A percentile compares a stretch with the other conserved stretches of the same genome.
phyloP scores from a whole-genome alignment of 2,888 invertebrate genomes.

The Conistra vaccinii region DNA sequence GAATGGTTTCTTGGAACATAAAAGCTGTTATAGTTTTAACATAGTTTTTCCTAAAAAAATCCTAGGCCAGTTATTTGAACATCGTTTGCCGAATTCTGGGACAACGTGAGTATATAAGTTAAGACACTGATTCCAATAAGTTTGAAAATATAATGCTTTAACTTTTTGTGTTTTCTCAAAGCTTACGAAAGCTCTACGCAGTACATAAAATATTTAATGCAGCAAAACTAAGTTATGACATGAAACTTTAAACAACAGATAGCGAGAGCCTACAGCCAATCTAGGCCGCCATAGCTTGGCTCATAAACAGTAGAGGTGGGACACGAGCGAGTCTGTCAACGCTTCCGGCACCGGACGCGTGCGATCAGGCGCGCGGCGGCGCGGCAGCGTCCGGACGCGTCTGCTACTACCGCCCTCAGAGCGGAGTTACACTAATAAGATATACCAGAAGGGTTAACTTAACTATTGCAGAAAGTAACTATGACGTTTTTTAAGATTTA shows the following conservation, averaged over 20 bases:
- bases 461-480: neutral
- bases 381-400: slow-evolving; percentile 40
- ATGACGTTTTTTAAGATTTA: too few relatives aligned
- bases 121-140: neutral
- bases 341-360: slow-evolving; percentile 54
- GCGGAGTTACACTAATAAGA: neutral
- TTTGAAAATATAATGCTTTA: neutral
- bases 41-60: neutral
- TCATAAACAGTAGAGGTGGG: slow-evolving; percentile 53
- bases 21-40: neutral
- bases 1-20: slow-evolving; percentile 1
- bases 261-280: neutral
- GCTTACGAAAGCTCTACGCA: neutral
- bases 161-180: neutral
- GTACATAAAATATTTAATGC: slow-evolving; percentile 1
- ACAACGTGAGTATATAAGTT: neutral
- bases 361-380: slow-evolving; percentile 25
- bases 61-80: neutral
- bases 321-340: slow-evolving; percentile 41
- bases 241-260: slow-evolving; percentile 17
- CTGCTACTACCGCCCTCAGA: slow-evolving; percentile 16
- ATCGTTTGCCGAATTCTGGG: neutral
- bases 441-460: slow-evolving; percentile 8
- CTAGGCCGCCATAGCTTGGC: slow-evolving; percentile 22
- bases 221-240: neutral